Evolutionary conservation across 2,797 vertebrate species (phyloP).

Genomic region (Myotis daubentonii): DNA sequence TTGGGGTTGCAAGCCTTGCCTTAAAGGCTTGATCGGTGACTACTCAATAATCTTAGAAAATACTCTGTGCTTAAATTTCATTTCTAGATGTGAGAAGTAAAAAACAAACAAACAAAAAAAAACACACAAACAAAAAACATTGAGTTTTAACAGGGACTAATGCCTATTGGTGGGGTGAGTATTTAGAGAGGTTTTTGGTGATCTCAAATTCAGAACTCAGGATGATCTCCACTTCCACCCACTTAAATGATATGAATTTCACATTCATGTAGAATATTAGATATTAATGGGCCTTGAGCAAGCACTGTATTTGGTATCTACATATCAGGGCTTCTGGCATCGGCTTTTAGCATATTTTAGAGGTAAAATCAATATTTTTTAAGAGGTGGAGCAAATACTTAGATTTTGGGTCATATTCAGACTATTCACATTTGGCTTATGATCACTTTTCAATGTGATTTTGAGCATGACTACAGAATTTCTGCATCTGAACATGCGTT

Average conservation of each 20-base stretch:
- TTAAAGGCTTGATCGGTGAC: neutral
- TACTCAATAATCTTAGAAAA: neutral
- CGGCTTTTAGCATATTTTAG: neutral
- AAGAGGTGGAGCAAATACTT: neutral
- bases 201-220: neutral
- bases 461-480: neutral
- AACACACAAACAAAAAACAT: too few relatives aligned
- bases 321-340: neutral
- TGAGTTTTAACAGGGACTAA: neutral
- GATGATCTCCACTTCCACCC: neutral
- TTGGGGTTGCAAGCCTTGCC: neutral
- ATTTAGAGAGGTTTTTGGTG: neutral
- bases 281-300: neutral
- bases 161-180: neutral
- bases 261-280: neutral
- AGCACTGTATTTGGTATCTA: neutral
- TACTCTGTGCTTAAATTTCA: neutral
- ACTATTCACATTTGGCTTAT: neutral
- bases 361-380: neutral
- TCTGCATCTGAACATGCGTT: neutral
- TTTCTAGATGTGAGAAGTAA: conserved; percentile 5
- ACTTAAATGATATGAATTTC: neutral
- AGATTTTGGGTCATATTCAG: too few relatives aligned
- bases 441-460: neutral
- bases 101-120: neutral